Conservation (phyloP, 2,797 vertebrate genomes). For the Thamnophis elegans region DNA sequence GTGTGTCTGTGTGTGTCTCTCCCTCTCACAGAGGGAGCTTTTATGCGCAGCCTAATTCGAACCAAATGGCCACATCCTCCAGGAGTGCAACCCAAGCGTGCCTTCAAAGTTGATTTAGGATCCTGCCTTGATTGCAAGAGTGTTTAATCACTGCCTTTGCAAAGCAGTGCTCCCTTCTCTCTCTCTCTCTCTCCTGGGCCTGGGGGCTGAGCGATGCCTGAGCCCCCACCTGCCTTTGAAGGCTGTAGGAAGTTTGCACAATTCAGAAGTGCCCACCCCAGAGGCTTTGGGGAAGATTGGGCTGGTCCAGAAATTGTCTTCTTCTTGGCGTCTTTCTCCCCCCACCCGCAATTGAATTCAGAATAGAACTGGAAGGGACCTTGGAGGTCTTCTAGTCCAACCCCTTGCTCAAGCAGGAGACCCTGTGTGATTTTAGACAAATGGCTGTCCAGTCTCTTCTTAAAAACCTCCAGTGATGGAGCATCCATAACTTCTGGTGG, state of each 20-base stretch:
- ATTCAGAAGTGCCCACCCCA: not conserved
- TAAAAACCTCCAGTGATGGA: not conserved
- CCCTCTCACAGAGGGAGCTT: not conserved
- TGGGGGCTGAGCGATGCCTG: not conserved
- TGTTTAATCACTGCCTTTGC: not conserved
- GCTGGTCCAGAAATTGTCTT: not conserved
- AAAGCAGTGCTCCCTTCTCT: not conserved
- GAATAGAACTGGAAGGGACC: not conserved
- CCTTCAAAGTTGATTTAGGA: not conserved
- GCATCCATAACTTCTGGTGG: not conserved
- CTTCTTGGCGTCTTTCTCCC: not conserved
- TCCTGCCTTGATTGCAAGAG: not conserved
- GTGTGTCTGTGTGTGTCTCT: not conserved
- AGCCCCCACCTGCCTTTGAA: not conserved
- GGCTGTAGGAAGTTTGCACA: not conserved
- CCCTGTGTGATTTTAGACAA: not conserved
- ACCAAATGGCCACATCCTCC: not conserved
- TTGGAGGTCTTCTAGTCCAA: not conserved
- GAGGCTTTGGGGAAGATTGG: not conserved
- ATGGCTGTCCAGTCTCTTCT: not conserved
- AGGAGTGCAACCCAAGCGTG: slow-evolving; percentile 4
- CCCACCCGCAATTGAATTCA: not conserved
- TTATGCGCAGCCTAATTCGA: not conserved
- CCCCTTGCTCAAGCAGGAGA: not conserved
- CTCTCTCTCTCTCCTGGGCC: not conserved